A percentile compares a stretch with the other conserved stretches of the same genome.
phyloP scores from a whole-genome alignment of 2,113 vertebrate species.

The rat (Rattus norvegicus) region GRCr8 NC_086026.1:101057001-101057500 shows the following conservation, averaged over 20 bases:
- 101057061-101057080: no score
- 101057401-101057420: no score
- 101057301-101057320: background rate
- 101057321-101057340: background rate
- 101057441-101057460: background rate
- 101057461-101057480: background rate
- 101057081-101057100: no score
- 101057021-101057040: no score
- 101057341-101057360: no score
- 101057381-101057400: no score
- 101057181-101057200: background rate
- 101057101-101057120: no score
- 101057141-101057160: constrained; percentile 1
- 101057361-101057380: background rate
- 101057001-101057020: no score
- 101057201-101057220: background rate
- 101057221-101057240: background rate
- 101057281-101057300: background rate
- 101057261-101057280: background rate
- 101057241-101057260: background rate
- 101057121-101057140: background rate
- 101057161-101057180: background rate
- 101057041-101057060: no score
- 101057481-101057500: background rate
- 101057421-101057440: no score